phyloP scores from a whole-genome alignment of 2,888 invertebrate genomes.

The Drosophila borealis region DNA sequence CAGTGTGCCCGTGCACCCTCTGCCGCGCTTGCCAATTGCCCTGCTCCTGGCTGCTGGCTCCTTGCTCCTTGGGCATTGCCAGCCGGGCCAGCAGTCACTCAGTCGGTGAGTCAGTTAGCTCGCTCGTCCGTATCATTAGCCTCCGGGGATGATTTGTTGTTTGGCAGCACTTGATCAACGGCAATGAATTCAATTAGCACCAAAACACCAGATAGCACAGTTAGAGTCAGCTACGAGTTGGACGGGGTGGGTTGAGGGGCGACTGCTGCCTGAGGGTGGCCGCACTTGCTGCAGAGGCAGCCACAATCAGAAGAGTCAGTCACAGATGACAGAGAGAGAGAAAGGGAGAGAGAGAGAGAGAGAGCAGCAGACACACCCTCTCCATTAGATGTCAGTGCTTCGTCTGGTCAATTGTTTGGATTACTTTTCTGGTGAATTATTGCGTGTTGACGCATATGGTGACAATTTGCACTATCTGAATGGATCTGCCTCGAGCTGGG shows the following conservation, averaged over 20 bases:
- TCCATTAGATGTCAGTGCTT: constrained; percentile 69
- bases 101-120: constrained; percentile 57
- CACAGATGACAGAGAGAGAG: background rate
- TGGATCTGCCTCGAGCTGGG: constrained; percentile 14
- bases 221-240: constrained; percentile 17
- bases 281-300: constrained; percentile 60
- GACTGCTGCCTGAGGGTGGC: constrained; percentile 4
- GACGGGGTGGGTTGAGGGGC: background rate
- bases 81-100: constrained; percentile 26
- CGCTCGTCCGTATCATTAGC: constrained; percentile 77
- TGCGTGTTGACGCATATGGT: constrained; percentile 86
- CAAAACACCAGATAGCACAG: constrained; percentile 67
- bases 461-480: constrained; percentile 77
- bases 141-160: constrained; percentile 79
- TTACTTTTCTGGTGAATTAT: constrained; percentile 85
- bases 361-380: constrained; percentile 70
- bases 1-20: constrained; percentile 30
- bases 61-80: constrained; percentile 8
- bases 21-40: constrained; percentile 1
- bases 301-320: constrained; percentile 18
- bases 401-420: constrained; percentile 84
- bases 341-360: background rate
- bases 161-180: constrained; percentile 82
- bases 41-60: constrained; percentile 17
- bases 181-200: constrained; percentile 82